Evolutionary conservation across 1,140 invertebrate genomes (phyloP), one percentile per base, ranked within the genome.

Genomic region (Bombus superbus): DNA sequence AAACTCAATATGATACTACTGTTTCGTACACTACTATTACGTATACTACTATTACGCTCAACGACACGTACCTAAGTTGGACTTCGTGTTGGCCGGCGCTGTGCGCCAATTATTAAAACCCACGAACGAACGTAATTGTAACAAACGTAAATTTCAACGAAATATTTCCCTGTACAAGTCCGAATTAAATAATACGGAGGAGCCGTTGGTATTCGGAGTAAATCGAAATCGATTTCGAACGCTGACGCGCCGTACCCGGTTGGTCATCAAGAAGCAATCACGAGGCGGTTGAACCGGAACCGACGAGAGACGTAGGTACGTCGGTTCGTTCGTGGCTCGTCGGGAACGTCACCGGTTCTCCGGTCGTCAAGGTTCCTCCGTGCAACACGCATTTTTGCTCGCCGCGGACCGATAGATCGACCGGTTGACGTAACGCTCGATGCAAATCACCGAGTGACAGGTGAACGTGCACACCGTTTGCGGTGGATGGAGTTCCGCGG

Each of bases 371-470:
- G 81, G 73, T 25, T 76, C 62, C 47, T 13, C 15, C 42, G 59
- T 62, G 59, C 28, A 13, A n/a, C 59, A 13, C 18, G 81, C 3
- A 66, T 87, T 83, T 84, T 83, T 82, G 57, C 53, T 28, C 68
- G 25, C 25, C 42, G 35, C n/a, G 75, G 15, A 62, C 22, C 80
- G 82, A 82, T 77, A 81, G 75, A 90, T 82, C 71, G 72, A 25
- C 35, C 66, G 4, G 77, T 79, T 82, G 73, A 82, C 69, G 89
- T 82, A 87, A 89, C 68, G 78, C 69, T 87, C 83, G 88, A 90
- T 90, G 88, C 85, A 89, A 90, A 89, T 89, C 85, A 44, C 47
- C 72, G 62, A 82, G 81, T 82, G 88, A 74, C 88, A 87, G 86
- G 85, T 87, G 78, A 89, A 87, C 69, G 85, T 77, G 74, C 64